These are phyloP conservation scores for Lathronympha strigana DNA, from an alignment of 2,888 invertebrate species.

Conservation along the genomic window DNA sequence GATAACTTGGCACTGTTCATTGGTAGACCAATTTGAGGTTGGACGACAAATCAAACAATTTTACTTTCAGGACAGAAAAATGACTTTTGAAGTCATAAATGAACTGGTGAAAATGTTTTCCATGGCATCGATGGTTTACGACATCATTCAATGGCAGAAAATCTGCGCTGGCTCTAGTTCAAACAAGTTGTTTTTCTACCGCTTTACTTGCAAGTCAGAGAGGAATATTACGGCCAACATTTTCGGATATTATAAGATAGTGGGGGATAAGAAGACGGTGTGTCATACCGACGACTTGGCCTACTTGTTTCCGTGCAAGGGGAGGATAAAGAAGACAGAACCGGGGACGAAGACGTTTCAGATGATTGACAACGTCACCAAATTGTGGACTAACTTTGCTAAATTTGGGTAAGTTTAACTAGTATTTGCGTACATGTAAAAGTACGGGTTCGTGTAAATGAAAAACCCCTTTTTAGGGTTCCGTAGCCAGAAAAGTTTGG, in stretches of 20 bases:
- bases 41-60: slow-evolving; percentile 56
- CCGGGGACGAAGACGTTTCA: slow-evolving; percentile 52
- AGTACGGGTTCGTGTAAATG: too few relatives aligned
- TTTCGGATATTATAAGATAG: slow-evolving; percentile 45
- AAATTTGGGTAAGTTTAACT: slow-evolving; percentile 62
- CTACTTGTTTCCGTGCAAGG: slow-evolving; percentile 57
- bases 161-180: slow-evolving; percentile 49
- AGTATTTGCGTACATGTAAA: background rate
- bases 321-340: slow-evolving; percentile 48
- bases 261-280: slow-evolving; percentile 48
- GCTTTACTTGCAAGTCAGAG: slow-evolving; percentile 61
- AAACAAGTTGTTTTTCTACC: slow-evolving; percentile 60
- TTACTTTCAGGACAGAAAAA: slow-evolving; percentile 53
- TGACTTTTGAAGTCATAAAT: slow-evolving; percentile 51
- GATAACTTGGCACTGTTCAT: slow-evolving; percentile 51
- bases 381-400: slow-evolving; percentile 70
- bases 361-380: slow-evolving; percentile 59
- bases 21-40: slow-evolving; percentile 55
- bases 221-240: slow-evolving; percentile 54
- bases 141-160: slow-evolving; percentile 53
- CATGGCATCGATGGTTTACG: slow-evolving; percentile 54
- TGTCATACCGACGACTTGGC: slow-evolving; percentile 61
- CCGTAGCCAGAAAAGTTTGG: too few relatives aligned
- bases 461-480: too few relatives aligned
- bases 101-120: slow-evolving; percentile 50